Evolutionary conservation across 2,797 vertebrate species (phyloP).

Genomic region (Phalanger gymnotis): DNA sequence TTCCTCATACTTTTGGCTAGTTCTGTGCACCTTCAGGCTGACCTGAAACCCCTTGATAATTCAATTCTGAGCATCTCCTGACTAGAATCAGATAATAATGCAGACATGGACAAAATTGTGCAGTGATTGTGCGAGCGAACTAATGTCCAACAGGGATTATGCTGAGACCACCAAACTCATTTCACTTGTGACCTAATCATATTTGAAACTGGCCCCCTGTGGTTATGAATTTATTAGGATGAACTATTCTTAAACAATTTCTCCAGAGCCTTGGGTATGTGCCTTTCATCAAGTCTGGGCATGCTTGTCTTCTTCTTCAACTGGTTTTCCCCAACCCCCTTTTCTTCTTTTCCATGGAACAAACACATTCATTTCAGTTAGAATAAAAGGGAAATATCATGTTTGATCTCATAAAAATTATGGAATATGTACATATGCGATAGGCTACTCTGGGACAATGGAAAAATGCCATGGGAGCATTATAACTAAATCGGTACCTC

Average conservation of each 20-base stretch:
- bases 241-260: slow-evolving; percentile 83
- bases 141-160: slow-evolving; percentile 73
- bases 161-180: slow-evolving; percentile 78
- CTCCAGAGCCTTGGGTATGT: slow-evolving; percentile 62
- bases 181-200: slow-evolving; percentile 81
- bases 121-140: slow-evolving; percentile 27
- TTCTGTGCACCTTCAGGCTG: slow-evolving; percentile 45
- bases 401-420: slow-evolving; percentile 40
- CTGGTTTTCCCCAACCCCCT: slow-evolving; percentile 12
- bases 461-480: slow-evolving; percentile 46
- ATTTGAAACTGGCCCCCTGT: slow-evolving; percentile 79
- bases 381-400: slow-evolving; percentile 60
- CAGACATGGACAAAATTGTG: slow-evolving; percentile 69
- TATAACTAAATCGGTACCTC: slow-evolving; percentile 33
- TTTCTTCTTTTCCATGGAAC: background rate
- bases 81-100: slow-evolving; percentile 71
- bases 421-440: slow-evolving; percentile 10
- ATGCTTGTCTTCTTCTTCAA: slow-evolving; percentile 48
- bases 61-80: slow-evolving; percentile 67
- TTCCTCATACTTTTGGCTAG: slow-evolving; percentile 4
- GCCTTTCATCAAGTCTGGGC: slow-evolving; percentile 67
- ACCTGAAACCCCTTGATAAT: slow-evolving; percentile 72
- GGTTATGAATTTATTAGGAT: slow-evolving; percentile 82
- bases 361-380: slow-evolving; percentile 55
- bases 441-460: slow-evolving; percentile 15